A percentile compares a stretch with the other conserved stretches of the same genome.
Evolutionary conservation across 2,113 vertebrate species (phyloP).

Genomic region (Macquaria ambigua): DNA sequence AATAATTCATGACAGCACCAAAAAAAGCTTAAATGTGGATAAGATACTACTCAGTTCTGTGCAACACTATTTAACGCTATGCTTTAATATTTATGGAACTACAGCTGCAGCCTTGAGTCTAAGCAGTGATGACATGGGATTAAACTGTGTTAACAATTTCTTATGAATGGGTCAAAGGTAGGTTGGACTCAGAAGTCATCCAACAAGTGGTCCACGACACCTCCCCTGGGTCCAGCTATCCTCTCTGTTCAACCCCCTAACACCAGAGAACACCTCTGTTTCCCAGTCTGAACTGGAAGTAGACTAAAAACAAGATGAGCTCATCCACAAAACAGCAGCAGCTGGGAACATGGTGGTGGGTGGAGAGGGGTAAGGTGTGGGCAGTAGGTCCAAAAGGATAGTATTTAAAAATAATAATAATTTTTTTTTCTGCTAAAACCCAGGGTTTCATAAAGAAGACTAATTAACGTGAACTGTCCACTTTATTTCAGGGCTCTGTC

Average conservation of each 20-base stretch:
- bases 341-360: neutral
- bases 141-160: neutral
- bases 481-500: neutral
- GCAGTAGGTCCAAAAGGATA: neutral
- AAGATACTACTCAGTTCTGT: neutral
- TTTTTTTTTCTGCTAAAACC: no score
- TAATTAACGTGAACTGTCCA: neutral
- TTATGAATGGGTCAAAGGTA: neutral
- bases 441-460: neutral
- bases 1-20: no score
- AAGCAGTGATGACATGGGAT: neutral
- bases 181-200: no score
- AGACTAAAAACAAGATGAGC: no score
- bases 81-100: neutral
- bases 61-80: neutral
- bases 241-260: neutral
- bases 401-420: no score
- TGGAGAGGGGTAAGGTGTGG: neutral
- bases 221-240: neutral
- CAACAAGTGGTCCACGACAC: neutral
- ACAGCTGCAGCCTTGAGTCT: neutral
- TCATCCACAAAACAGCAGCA: neutral
- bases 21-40: no score
- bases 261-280: neutral
- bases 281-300: neutral